Conservation (phyloP, 2,113 vertebrate genomes). For the Ciconia boyciana region DNA sequence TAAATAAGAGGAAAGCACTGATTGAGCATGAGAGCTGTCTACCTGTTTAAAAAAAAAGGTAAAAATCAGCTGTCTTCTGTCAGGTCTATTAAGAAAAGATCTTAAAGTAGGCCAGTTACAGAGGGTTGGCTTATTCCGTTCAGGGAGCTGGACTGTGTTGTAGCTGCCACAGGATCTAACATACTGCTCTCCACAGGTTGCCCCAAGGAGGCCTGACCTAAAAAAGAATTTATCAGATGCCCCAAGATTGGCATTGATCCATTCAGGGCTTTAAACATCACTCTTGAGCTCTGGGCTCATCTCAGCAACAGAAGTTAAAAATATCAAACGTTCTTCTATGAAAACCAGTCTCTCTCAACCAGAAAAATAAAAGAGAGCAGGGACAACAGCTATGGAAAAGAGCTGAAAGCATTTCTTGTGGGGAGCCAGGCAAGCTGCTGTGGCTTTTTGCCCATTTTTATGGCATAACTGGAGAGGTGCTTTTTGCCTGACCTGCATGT, state of each 20-base stretch:
- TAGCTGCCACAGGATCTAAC: not conserved
- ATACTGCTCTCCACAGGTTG: not conserved
- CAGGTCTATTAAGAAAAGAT: not conserved
- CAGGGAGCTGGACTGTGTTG: not conserved
- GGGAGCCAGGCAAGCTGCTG: not conserved
- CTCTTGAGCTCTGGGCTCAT: not conserved
- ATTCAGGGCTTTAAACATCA: not conserved
- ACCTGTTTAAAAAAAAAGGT: not conserved
- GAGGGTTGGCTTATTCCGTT: not conserved
- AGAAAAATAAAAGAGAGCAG: not conserved
- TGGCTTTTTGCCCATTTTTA: not conserved
- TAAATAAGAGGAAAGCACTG: not conserved
- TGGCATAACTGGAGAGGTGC: not conserved
- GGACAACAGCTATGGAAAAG: not conserved
- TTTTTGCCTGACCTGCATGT: not conserved
- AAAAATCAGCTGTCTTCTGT: not conserved
- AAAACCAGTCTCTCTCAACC: not conserved
- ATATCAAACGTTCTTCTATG: not conserved
- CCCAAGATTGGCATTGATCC: not conserved
- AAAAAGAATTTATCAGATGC: not conserved
- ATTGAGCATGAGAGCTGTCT: not conserved
- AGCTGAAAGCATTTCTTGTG: not conserved
- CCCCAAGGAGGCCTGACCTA: not conserved
- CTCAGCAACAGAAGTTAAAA: not conserved
- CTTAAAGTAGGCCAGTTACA: not conserved